These are phyloP conservation scores for Odontophorus gujanensis DNA, from an alignment of 2,113 vertebrate genomes.

Conservation along the genomic window DNA sequence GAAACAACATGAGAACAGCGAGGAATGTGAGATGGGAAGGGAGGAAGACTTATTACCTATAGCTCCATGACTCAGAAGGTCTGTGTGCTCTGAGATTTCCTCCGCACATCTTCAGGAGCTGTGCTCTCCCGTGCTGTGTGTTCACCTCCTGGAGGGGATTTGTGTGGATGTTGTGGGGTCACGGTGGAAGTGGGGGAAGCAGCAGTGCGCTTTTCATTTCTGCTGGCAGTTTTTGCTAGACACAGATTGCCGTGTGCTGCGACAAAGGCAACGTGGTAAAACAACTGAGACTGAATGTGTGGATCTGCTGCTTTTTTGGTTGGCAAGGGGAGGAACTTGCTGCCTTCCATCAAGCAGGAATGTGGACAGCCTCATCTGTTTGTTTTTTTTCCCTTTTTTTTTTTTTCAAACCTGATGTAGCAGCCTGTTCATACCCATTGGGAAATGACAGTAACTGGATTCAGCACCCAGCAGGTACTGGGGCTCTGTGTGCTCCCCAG, in stretches of 20 bases:
- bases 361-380: rapidly evolving
- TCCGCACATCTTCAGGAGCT: neutral
- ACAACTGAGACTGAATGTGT: neutral
- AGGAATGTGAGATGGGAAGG: neutral
- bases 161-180: neutral
- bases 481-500: rapidly evolving
- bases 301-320: neutral
- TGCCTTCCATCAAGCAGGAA: neutral
- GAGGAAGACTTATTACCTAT: neutral
- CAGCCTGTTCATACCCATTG: neutral
- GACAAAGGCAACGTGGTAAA: neutral
- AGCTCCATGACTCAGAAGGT: neutral
- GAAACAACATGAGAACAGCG: neutral
- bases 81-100: neutral
- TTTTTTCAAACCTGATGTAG: neutral
- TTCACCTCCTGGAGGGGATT: neutral
- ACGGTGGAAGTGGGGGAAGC: neutral
- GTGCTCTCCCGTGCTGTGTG: neutral
- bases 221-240: neutral
- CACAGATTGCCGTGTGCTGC: neutral
- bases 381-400: neutral
- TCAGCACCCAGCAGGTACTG: neutral
- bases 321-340: neutral
- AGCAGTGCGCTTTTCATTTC: neutral
- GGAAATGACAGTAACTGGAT: neutral